Base-by-base conservation (phyloP, 2,113 vertebrate species). In the Tetrao urogallus region DNA sequence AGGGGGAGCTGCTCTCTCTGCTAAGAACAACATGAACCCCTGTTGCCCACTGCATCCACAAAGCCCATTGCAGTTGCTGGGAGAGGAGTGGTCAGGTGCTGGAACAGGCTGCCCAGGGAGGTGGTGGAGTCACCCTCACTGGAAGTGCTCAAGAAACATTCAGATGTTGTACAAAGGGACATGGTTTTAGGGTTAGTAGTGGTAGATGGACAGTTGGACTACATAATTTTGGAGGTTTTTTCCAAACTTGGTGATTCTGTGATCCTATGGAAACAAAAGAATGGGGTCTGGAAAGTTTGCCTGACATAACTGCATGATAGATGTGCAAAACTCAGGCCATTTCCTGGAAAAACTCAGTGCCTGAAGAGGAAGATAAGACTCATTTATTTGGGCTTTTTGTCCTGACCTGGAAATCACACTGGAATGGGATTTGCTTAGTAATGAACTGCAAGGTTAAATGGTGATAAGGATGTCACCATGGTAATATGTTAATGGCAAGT, bases 401-500 rank as follows among this genome's bases (percentile, higher is more conserved):
- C 38, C 42, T 56, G 66, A 82, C 74, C 20, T 74, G 38, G 54
- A 74, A 2, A 1, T 60, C 65, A 25, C 34, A 9, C n/a, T 70
- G 42, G 24, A 72, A 48, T n/a, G 6, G 28, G n/a, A 71, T 82
- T 45, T 25, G 74, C 34, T 94, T 80, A 70, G 74, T 58, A 85
- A 73, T 42, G 13, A 80, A 95, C 58, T 21, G 12, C 38, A 71
- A 93, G 82, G 90, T 90, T 90, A 88, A 60, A 47, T 19, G 32
- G 48, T 71, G 75, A 74, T 93, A 81, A 90, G 79, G 52, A 71
- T 40, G 61, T 81, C 89, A 90, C 60, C 75, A 54, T 88, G 61
- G 87, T 18, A 82, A 89, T 58, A 48, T 32, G 42, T 61, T 15
- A 91, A 71, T 22, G 52, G 64, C 56, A 77, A 74, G 56, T 79